These are phyloP conservation scores for Cephalopachus bancanus DNA, from an alignment of 2,797 vertebrate species.

Conservation along the genomic window DNA sequence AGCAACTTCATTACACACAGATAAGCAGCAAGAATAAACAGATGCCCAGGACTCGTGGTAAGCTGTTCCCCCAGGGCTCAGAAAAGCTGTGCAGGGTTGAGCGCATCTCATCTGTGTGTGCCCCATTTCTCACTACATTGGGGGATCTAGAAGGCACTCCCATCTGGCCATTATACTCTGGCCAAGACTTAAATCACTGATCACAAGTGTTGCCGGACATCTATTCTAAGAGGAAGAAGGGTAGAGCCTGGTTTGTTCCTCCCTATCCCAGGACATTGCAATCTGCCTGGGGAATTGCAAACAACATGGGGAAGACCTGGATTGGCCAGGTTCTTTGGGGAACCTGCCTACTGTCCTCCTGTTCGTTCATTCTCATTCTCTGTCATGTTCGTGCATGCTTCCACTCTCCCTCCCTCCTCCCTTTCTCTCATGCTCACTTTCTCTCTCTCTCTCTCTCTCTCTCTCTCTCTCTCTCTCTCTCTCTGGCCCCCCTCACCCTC, in stretches of 20 bases:
- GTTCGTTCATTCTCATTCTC: too few species aligned
- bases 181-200: background rate
- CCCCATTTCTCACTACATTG: background rate
- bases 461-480: background rate
- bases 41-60: background rate
- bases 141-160: background rate
- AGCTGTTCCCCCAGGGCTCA: background rate
- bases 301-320: background rate
- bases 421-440: background rate
- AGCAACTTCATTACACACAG: background rate
- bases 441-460: background rate
- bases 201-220: background rate
- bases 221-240: background rate
- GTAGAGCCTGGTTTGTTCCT: background rate
- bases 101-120: background rate
- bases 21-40: background rate
- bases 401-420: background rate
- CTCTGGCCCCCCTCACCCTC: too few species aligned
- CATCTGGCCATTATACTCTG: background rate
- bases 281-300: background rate
- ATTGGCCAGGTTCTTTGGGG: background rate
- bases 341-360: background rate
- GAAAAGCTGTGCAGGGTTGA: background rate
- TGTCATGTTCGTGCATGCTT: too few species aligned
- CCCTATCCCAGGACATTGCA: background rate